Conservation (phyloP, 2,888 invertebrate species). For the Drosophila pegasa region DNA sequence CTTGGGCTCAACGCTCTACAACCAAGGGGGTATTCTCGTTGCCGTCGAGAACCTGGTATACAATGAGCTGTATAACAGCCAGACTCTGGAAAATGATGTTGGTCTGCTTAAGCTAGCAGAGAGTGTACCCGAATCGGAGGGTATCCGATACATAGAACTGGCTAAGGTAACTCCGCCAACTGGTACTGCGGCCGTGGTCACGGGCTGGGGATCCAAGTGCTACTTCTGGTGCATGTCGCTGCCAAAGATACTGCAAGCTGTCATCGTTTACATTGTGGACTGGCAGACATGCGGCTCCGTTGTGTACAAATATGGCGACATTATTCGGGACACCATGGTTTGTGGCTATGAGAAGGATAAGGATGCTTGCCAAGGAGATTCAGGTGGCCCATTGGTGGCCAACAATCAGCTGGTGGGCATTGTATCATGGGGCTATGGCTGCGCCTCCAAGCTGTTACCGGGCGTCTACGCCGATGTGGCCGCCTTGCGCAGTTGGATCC, state of each 20-base stretch:
- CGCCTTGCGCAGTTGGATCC: conserved; percentile 63
- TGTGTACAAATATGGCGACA: conserved; percentile 65
- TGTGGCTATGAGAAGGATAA: conserved; percentile 73
- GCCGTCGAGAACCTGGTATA: conserved; percentile 70
- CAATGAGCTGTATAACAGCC: conserved; percentile 74
- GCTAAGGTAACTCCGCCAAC: conserved; percentile 64
- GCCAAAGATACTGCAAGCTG: conserved; percentile 57
- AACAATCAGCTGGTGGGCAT: conserved; percentile 74
- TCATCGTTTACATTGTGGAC: conserved; percentile 64
- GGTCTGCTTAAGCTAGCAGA: conserved; percentile 81
- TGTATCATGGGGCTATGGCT: conserved; percentile 83
- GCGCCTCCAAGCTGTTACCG: conserved; percentile 64
- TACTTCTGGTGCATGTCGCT: conserved; percentile 46
- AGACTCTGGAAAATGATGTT: conserved; percentile 83
- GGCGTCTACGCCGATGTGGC: conserved; percentile 78
- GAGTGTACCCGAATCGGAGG: conserved; percentile 56
- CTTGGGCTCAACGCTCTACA: conserved; percentile 80
- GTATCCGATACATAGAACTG: conserved; percentile 65
- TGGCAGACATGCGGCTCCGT: conserved; percentile 40
- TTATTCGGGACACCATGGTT: conserved; percentile 69
- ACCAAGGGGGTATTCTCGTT: conserved; percentile 80
- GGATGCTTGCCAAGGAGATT: conserved; percentile 82
- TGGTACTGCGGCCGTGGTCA: conserved; percentile 73
- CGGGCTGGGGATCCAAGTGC: conserved; percentile 82
- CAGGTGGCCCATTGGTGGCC: conserved; percentile 80